phyloP scores from a whole-genome alignment of 2,888 invertebrate genomes.

The Neoscelio sp. region DNA sequence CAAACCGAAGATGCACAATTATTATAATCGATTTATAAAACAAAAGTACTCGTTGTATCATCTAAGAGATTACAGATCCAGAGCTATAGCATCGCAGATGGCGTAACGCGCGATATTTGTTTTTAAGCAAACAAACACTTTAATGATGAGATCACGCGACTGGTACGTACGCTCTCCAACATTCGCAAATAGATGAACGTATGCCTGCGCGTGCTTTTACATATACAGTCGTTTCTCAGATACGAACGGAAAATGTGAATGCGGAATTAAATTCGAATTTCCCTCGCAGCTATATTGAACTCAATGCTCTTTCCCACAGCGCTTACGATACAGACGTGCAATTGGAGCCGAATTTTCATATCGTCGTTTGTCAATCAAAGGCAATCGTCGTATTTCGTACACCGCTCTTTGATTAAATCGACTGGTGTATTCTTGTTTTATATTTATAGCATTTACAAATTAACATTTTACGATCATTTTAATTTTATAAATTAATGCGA shows the following conservation, averaged over 20 bases:
- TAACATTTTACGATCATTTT: too few species aligned
- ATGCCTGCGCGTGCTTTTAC: conserved; percentile 50
- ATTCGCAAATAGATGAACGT: conserved; percentile 61
- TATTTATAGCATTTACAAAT: too few species aligned
- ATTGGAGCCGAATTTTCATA: conserved; percentile 29
- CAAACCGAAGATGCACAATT: conserved; percentile 18
- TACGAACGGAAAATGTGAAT: conserved; percentile 43
- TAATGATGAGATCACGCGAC: conserved; percentile 78
- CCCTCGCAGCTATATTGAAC: conserved; percentile 36
- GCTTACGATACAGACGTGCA: conserved; percentile 23
- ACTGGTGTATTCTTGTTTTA: not conserved
- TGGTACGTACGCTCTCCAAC: conserved; percentile 56
- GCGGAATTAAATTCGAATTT: conserved; percentile 44
- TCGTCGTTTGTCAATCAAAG: conserved; percentile 45
- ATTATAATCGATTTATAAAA: conserved; percentile 54
- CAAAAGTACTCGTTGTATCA: conserved; percentile 54
- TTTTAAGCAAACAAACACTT: conserved; percentile 80
- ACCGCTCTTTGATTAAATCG: conserved; percentile 33
- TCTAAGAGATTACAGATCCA: conserved; percentile 51
- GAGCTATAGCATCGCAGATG: conserved; percentile 66
- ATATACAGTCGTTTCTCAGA: conserved; percentile 49
- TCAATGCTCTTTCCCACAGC: conserved; percentile 8
- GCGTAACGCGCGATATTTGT: conserved; percentile 75
- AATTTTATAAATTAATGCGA: too few species aligned
- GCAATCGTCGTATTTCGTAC: conserved; percentile 10